Percentiles rank a stretch among this genome's conserved stretches.
These are phyloP conservation scores for Pedionomus torquatus DNA, from an alignment of 2,113 vertebrate genomes.

Conservation along the genomic window DNA sequence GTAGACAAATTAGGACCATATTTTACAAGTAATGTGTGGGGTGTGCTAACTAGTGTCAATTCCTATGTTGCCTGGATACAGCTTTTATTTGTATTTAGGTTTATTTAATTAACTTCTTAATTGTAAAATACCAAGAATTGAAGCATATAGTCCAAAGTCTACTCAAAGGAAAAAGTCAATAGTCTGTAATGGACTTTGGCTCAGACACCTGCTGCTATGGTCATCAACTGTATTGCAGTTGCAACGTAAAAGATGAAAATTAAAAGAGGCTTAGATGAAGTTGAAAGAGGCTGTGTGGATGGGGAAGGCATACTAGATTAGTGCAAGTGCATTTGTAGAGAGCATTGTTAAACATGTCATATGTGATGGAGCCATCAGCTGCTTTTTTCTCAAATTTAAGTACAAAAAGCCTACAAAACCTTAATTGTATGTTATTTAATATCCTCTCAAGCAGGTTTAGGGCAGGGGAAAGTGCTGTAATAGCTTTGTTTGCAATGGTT, in stretches of 20 bases:
- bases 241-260: neutral
- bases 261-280: neutral
- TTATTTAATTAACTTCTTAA: constrained; percentile 44
- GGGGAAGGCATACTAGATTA: neutral
- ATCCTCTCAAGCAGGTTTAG: neutral
- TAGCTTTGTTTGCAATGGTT: neutral
- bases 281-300: neutral
- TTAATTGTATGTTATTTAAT: neutral
- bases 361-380: fast-evolving
- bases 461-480: neutral
- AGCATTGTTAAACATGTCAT: neutral
- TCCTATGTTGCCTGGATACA: neutral
- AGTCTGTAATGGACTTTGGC: neutral
- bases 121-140: neutral
- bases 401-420: neutral
- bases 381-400: neutral
- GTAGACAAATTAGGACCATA: constrained; percentile 43
- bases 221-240: fast-evolving
- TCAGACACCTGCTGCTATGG: neutral
- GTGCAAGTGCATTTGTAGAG: neutral
- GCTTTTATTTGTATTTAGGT: constrained; percentile 16
- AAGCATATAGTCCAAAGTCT: neutral
- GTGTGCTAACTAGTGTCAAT: neutral
- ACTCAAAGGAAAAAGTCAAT: neutral
- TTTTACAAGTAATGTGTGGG: constrained; percentile 30